Base-by-base conservation (phyloP, 2,888 invertebrate genomes). In the Esperia sulphurella region DNA sequence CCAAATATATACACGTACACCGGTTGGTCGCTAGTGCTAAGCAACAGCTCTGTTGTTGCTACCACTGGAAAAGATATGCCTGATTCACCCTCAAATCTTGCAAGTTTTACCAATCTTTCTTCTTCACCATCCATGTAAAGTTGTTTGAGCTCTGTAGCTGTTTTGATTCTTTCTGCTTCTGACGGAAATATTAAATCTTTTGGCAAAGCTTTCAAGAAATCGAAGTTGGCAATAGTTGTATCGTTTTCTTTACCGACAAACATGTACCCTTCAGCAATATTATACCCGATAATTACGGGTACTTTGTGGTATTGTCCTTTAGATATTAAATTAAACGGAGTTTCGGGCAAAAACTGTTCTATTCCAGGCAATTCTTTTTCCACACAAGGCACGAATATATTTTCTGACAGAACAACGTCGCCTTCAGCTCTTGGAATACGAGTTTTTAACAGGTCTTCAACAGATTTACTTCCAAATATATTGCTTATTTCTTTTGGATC, bases 221-320 rank as follows among this genome's bases (percentile, higher is more conserved):
- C 71, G 49, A 87, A 58, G 28, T 78, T 71, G 1, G 61, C 44
- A 49, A 83, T 64, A 0, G 75, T 81, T 1, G 86, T 83, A 1
- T 71, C 74, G 50, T 87, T 89, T 56, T 89, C 88, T 70, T 83
- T 88, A 0, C 79, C 85, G 41, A 67, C 64, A 55, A 88, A 88
- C 75, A 80, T 75, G 12, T 75, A 76, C 0, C 88, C 88, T 66
- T 89, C 88, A 1, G 75, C 84, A 46, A 61, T 75, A 40, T 86
- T 89, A 46, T 76, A 79, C 0, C 88, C 88, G 21, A 84, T 75
- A 3, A 88, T 80, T 0, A 83, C 45, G 8, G 88, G 87, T 0
- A 89, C 75, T 59, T 79, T 81, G 6, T 69, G 69, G 48, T 68
- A 83, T 8, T 67, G 40, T 3, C 80, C 81, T 48, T 62, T 67